Evolutionary conservation across 2,113 vertebrate species (phyloP), one percentile per base, ranked within the genome.

Genomic region (Peromyscus maniculatus): DNA sequence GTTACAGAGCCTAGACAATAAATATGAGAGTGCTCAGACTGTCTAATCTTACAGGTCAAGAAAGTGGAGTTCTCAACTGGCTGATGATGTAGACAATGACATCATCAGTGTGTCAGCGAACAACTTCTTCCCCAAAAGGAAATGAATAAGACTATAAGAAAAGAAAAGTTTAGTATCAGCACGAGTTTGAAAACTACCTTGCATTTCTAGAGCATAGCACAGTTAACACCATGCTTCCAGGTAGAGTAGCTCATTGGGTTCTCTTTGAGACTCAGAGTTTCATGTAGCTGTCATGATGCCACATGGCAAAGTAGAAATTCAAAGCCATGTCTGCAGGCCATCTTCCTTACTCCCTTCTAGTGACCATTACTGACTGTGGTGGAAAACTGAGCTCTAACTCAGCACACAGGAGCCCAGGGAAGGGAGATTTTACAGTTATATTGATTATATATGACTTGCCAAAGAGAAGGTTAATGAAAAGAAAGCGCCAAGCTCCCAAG

Each of bases 381-480:
- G 59, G 49, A 90, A 97, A 95, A 86, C 31, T 26, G 95, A 92
- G 49, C 39, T 83, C 66, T 75, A 64, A 59, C 46, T 83, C 80
- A 89, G 17, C 57, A 28, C 93, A 88, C 3, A 0, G 75, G 24
- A 33, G 4, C 21, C 33, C 16, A 64, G 19, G 80, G 77, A 93
- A 80, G 95, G 11, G 83, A 43, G 49, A 83, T 21, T 55, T 77
- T 91, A 86, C 26, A 89, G 55, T 24, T 91, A 52, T 43, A 86
- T 21, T 57, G 87, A 93, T 87, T 74, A n/a, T 9, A 15, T 3
- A n/a, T 16, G 26, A 86, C 36, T 90, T 87, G 39, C 26, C 55
- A 75, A 95, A 92, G 57, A 13, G 22, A 64, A 88, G 28, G 16
- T 79, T 59, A 77, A 62, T 52, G 71, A 95, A 75, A 95, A 62